Base-by-base conservation (phyloP, 1,140 invertebrate species). In the Charaxes varanes region DNA sequence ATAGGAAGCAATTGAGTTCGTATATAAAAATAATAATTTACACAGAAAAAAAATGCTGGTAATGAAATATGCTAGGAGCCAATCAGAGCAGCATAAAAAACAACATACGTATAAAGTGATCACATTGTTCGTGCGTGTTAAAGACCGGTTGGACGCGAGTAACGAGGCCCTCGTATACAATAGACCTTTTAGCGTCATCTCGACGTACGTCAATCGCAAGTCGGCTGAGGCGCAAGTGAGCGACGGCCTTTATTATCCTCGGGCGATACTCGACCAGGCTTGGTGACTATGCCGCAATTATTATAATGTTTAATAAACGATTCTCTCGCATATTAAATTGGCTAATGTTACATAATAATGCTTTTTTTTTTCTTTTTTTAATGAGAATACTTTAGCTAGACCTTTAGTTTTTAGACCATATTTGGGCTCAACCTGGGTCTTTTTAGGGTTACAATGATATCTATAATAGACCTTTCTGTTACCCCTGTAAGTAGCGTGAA, bases 141-240 rank as follows among this genome's bases (percentile, higher is more conserved):
- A 81, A 74, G 73, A 79, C 74, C 70, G 77, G 73, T 78, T 57
- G 63, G 62, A 41, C 49, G 53, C 57, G 58, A 54, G 72, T 82
- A 79, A 82, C 78, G 74, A 79, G 71, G 65, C 44, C 65, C 69
- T 66, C 68, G 78, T 77, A 82, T 82, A 82, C 77, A 82, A 82
- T 82, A 79, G 78, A 79, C 78, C 78, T 79, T 77, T 82, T 82
- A 82, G 69, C 67, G 78, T 82, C 74, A 73, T 62, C 59, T 62
- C 64, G 62, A 68, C 68, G 66, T 50, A 57, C 63, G 78, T 82
- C 78, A 82, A 78, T 82, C 78, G 60, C 55, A 27, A 38, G 57
- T 48, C 53, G 47, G 55, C 50, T 61, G 61, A 35, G 15, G 45
- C 60, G 49, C 33, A 43, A 50, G 57, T 68, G 62, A 60, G 57